These are phyloP conservation scores for Camponotus pennsylvanicus DNA, from an alignment of 1,140 invertebrate species.

Conservation along the genomic window DNA sequence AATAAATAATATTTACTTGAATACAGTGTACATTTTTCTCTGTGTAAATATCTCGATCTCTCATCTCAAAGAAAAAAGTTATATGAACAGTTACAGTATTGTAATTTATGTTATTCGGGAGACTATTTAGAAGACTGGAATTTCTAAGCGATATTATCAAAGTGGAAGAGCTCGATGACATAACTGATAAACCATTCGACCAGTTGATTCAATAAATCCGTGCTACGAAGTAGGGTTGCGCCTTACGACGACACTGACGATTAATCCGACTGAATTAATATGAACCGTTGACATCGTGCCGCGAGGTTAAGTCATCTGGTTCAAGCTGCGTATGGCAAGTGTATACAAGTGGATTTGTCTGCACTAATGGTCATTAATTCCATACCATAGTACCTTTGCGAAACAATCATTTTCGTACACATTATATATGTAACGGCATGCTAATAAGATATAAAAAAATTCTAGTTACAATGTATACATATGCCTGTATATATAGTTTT, in stretches of 20 bases:
- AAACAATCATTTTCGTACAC: neutral
- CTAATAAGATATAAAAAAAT: neutral
- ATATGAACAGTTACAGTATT: neutral
- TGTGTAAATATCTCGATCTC: neutral
- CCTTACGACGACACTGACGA: conserved; percentile 80
- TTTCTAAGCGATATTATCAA: conserved; percentile 23
- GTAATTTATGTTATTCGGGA: neutral
- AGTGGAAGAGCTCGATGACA: conserved; percentile 74
- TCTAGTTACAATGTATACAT: neutral
- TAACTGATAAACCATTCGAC: conserved; percentile 83
- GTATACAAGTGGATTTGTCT: neutral
- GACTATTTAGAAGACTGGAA: neutral
- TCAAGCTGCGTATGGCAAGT: conserved; percentile 43
- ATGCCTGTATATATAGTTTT: neutral
- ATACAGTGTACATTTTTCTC: no score
- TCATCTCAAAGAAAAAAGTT: neutral
- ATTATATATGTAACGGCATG: no score
- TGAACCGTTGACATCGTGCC: conserved; percentile 82
- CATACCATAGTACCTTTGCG: neutral
- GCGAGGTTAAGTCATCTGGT: conserved; percentile 78
- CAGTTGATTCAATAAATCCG: conserved; percentile 86
- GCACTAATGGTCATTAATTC: neutral
- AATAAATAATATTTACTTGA: no score
- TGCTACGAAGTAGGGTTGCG: conserved; percentile 80
- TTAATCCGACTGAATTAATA: conserved; percentile 86